Percentiles rank a stretch among this genome's conserved stretches.
phyloP scores from a whole-genome alignment of 2,888 invertebrate genomes.

The Macropis europaea region DNA sequence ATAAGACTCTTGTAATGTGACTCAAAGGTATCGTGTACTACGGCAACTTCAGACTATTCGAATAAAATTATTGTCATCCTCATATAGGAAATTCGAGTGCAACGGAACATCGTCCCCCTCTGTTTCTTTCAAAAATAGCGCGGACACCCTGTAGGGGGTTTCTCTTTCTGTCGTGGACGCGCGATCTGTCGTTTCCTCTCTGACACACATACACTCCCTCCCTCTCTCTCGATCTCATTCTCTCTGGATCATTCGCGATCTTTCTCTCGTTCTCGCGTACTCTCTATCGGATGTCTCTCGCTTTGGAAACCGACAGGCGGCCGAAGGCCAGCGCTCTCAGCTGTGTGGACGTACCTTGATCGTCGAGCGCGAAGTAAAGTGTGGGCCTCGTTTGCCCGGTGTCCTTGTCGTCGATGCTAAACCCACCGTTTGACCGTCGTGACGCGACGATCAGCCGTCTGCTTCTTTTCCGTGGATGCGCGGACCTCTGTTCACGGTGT shows the following conservation, averaged over 20 bases:
- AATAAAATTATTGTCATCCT: too few relatives aligned
- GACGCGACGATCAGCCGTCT: constrained; percentile 47
- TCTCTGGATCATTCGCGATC: constrained; percentile 5
- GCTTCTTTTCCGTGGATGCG: too few relatives aligned
- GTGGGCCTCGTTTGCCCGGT: constrained; percentile 67
- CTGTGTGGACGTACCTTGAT: constrained; percentile 72
- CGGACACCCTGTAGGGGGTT: too few relatives aligned
- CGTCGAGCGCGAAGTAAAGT: constrained; percentile 70
- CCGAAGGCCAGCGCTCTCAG: constrained; percentile 64
- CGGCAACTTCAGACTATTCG: too few relatives aligned
- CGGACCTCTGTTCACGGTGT: too few relatives aligned
- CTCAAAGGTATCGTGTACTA: too few relatives aligned
- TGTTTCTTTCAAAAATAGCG: too few relatives aligned
- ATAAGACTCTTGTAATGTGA: too few relatives aligned
- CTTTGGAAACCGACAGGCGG: constrained; percentile 56
- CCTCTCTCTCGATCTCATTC: background rate
- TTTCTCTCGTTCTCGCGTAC: constrained; percentile 16
- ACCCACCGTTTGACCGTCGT: constrained; percentile 58
- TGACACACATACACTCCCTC: constrained; percentile 22
- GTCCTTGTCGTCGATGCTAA: constrained; percentile 67
- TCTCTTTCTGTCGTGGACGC: constrained; percentile 26
- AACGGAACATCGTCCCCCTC: background rate
- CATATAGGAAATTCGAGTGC: background rate
- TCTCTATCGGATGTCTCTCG: constrained; percentile 53
- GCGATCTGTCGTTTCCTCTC: constrained; percentile 35